phyloP scores from a whole-genome alignment of 2,797 vertebrate genomes.

The Valencia hispanica region DNA sequence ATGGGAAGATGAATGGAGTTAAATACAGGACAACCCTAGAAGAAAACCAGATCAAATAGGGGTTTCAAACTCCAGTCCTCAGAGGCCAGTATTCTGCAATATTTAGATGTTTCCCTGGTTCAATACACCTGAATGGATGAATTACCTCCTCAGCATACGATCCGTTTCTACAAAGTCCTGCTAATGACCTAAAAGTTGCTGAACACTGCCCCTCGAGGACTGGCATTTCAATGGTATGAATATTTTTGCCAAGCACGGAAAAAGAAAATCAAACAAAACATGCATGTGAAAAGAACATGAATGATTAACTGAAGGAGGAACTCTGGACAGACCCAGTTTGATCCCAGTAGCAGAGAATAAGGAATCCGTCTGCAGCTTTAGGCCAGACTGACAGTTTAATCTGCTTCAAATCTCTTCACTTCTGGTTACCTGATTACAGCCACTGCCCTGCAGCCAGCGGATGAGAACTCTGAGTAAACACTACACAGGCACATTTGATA shows the following conservation, averaged over 20 bases:
- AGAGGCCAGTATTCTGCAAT: neutral
- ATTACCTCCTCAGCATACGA: neutral
- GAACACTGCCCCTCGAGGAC: neutral
- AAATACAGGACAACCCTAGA: neutral
- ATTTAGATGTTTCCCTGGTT: neutral
- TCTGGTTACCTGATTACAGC: slow-evolving; percentile 37
- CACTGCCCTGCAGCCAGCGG: slow-evolving; percentile 16
- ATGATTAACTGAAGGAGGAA: neutral
- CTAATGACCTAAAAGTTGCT: neutral
- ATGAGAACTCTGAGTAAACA: slow-evolving; percentile 45
- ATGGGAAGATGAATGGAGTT: neutral
- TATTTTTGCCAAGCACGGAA: neutral
- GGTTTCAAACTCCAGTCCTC: neutral
- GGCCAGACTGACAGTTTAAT: slow-evolving; percentile 57
- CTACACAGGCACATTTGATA: slow-evolving; percentile 34
- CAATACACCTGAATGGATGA: neutral
- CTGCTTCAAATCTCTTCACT: slow-evolving; percentile 53
- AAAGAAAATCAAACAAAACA: neutral
- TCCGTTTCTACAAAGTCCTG: neutral
- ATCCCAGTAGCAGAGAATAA: slow-evolving; percentile 45
- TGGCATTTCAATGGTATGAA: neutral
- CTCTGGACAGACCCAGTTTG: neutral
- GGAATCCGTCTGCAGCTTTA: slow-evolving; percentile 17
- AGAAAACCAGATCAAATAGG: neutral
- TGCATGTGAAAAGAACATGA: neutral